Evolutionary conservation across 2,797 vertebrate genomes (phyloP).

Genomic region (Enteromius treurensis): DNA sequence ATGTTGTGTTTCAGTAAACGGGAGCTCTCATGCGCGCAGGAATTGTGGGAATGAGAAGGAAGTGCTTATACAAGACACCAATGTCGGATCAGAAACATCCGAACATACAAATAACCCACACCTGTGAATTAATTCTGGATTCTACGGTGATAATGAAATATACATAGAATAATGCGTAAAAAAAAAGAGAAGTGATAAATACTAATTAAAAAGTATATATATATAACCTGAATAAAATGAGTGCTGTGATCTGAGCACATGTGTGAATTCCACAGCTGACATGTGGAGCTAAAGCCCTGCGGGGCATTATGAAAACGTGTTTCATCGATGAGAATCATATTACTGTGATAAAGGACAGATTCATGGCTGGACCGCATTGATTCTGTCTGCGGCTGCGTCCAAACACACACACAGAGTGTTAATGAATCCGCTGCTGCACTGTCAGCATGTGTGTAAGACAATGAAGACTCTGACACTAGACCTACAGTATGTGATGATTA

Average conservation of each 20-base stretch:
- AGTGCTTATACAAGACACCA: not conserved
- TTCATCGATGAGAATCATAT: conserved; percentile 82
- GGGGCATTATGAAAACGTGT: conserved; percentile 79
- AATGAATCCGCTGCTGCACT: conserved; percentile 32
- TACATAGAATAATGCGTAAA: too few relatives aligned
- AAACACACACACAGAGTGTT: conserved; percentile 52
- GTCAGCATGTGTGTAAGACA: conserved; percentile 14
- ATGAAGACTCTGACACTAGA: not conserved
- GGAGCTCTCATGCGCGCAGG: not conserved
- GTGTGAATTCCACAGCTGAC: conserved; percentile 53
- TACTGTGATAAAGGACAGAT: conserved; percentile 82
- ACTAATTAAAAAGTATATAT: too few relatives aligned
- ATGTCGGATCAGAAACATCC: not conserved
- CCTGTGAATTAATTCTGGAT: not conserved
- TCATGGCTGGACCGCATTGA: conserved; percentile 74
- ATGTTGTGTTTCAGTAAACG: not conserved
- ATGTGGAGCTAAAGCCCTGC: conserved; percentile 72
- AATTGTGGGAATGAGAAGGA: not conserved
- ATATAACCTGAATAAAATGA: too few relatives aligned
- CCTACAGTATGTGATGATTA: not conserved
- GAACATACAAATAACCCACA: not conserved
- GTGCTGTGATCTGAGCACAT: not conserved
- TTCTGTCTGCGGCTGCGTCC: conserved; percentile 58
- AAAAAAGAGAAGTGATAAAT: too few relatives aligned
- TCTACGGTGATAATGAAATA: too few relatives aligned